Conservation (phyloP, 2,888 invertebrate genomes). For the Idaea dimidiata region DNA sequence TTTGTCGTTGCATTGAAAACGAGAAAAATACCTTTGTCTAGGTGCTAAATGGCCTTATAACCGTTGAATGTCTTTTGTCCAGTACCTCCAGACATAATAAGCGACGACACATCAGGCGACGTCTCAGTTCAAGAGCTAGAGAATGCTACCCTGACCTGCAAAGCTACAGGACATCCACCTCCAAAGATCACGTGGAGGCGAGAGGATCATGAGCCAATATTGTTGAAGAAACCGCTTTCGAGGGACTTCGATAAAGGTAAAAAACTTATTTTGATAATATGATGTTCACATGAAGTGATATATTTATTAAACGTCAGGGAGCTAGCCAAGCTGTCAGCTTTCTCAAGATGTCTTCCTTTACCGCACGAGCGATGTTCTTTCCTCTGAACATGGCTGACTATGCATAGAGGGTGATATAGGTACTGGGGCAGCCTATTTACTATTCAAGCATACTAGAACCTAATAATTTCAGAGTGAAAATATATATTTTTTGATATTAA, state of each 20-base stretch:
- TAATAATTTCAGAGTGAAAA: too few relatives aligned
- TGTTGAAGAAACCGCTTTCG: slow-evolving; percentile 76
- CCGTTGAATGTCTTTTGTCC: slow-evolving; percentile 32
- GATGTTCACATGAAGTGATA: too few relatives aligned
- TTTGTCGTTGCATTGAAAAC: too few relatives aligned
- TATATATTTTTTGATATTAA: too few relatives aligned
- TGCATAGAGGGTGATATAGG: too few relatives aligned
- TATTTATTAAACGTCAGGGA: too few relatives aligned
- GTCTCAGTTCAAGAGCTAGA: slow-evolving; percentile 91
- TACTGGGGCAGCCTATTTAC: too few relatives aligned
- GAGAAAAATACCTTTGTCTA: background rate
- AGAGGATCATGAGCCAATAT: slow-evolving; percentile 85
- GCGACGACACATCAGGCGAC: slow-evolving; percentile 88
- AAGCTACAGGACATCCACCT: slow-evolving; percentile 89
- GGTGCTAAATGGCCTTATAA: background rate
- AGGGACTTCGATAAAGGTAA: slow-evolving; percentile 74
- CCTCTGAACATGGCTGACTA: too few relatives aligned
- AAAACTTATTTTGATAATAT: background rate
- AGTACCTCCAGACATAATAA: slow-evolving; percentile 91
- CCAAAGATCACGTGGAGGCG: slow-evolving; percentile 92
- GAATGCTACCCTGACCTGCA: slow-evolving; percentile 91
- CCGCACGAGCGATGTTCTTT: too few relatives aligned
- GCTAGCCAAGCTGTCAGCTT: too few relatives aligned
- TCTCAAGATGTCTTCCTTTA: too few relatives aligned
- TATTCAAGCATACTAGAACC: too few relatives aligned